Base-by-base conservation (phyloP, 2,113 vertebrate genomes). In the Burhinus bistriatus region DNA sequence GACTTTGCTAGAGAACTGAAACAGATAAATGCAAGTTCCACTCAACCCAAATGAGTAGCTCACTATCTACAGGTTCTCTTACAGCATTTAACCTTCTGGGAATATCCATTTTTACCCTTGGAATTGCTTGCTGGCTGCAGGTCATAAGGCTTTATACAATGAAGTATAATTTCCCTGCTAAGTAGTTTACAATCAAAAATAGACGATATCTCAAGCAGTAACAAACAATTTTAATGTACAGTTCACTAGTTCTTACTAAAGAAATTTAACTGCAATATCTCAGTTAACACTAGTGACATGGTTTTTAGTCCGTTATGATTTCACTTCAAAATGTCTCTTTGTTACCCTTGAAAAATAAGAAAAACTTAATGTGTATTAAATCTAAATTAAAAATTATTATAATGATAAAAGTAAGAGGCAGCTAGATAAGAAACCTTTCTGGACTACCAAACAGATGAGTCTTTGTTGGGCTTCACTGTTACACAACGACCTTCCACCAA, bases 401-500 rank as follows among this genome's bases (percentile, higher is more conserved):
- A 78, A 9, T 13, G 12, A 42, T 51, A 54, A 59, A 75, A 72
- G 6, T 57, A 83, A 77, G 45, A 68, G 6, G 13, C 11, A 76
- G 8, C 0, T 68, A 71, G 7, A 9, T 44, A 79, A 65, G 16
- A 61, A 83, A 51, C 7, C 3, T 55, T 12, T 75, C 32, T 51
- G 47, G 15, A 57, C 15, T 89, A 45, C 21, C 42, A 71, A 83
- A 76, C 4, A 71, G 9, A 27, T 47, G 47, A 84, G 5, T 7
- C 6, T 12, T 68, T 2, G 1, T 6, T 71, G n/a, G 15, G 20
- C 8, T 78, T 95, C 44, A 34, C 13, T 83, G 51, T 52, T 69
- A n/a, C 21, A 32, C 30, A 54, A 29, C 0, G 3, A 36, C 0
- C 0, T 72, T 73, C 44, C 34, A 44, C 32, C 81, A 47, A 5